Percentiles rank a stretch among this genome's conserved stretches.
phyloP scores from a whole-genome alignment of 37 sponge, comb jelly and placozoan genomes.

The Spongia lamella region DNA sequence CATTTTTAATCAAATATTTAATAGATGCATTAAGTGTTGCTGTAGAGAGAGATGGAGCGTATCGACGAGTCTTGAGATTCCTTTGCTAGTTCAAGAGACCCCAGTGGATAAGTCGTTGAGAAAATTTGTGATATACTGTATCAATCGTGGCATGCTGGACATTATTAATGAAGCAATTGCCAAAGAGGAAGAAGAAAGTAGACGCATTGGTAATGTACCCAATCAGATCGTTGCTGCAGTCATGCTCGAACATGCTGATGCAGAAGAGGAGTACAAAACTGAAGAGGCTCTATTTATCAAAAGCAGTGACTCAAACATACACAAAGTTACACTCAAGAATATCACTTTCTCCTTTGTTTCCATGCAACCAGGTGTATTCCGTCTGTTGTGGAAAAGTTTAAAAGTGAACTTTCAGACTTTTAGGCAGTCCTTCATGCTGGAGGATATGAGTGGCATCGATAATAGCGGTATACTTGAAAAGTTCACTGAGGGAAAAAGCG shows the following conservation, averaged over 20 bases:
- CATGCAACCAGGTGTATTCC: constrained; percentile 74
- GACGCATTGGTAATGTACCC: constrained; percentile 32
- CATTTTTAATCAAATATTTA: background rate
- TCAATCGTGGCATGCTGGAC: constrained; percentile 77
- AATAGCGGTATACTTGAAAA: constrained; percentile 83
- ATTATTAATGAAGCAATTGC: constrained; percentile 21
- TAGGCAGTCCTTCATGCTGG: constrained; percentile 67
- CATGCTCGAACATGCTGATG: constrained; percentile 50
- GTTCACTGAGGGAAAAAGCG: constrained; percentile 93
- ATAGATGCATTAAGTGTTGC: background rate
- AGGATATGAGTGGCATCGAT: constrained; percentile 64
- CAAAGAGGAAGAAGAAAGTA: constrained; percentile 13
- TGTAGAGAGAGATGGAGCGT: background rate
- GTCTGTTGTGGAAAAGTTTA: constrained; percentile 47
- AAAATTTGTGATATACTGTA: constrained; percentile 71
- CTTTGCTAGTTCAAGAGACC: constrained; percentile 39
- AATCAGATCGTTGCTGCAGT: constrained; percentile 48
- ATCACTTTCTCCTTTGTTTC: constrained; percentile 69
- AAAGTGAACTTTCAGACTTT: constrained; percentile 49
- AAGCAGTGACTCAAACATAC: constrained; percentile 12
- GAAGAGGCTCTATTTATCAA: background rate
- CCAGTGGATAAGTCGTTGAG: constrained; percentile 68
- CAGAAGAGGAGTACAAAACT: constrained; percentile 25
- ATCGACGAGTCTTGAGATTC: background rate
- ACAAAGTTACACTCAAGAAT: constrained; percentile 40